Evolutionary conservation across 1,140 invertebrate species (phyloP).

Genomic region (Procambarus clarkii): DNA sequence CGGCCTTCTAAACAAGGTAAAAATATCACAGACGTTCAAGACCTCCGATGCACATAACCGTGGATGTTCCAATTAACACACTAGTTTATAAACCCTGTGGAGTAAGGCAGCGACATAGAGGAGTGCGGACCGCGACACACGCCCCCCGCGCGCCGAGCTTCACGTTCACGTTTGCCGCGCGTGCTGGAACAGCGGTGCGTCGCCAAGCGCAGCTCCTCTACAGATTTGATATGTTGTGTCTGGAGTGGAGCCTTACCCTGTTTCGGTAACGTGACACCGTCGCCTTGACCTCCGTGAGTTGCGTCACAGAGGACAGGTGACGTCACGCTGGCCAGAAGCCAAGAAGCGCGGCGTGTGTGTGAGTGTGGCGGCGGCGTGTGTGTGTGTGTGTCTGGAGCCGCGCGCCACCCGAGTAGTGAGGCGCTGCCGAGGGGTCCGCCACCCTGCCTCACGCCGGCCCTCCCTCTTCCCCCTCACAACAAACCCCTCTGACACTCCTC

Average conservation of each 20-base stretch:
- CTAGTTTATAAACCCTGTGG: background rate
- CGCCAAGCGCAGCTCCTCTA: slow-evolving; percentile 3
- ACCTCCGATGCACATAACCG: background rate
- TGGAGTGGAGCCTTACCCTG: slow-evolving; percentile 2
- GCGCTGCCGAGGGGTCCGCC: background rate
- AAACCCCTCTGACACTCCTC: slow-evolving; percentile 18
- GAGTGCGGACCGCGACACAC: background rate
- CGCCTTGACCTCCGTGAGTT: slow-evolving; percentile 45
- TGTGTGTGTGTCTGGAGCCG: slow-evolving; percentile 51
- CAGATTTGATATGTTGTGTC: slow-evolving; percentile 16
- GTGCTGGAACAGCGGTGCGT: slow-evolving; percentile 19
- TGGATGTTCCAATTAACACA: background rate
- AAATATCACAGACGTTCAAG: slow-evolving; percentile 10
- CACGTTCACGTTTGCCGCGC: slow-evolving; percentile 11
- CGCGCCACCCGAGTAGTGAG: slow-evolving; percentile 30
- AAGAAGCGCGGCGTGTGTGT: slow-evolving; percentile 33
- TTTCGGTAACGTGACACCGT: slow-evolving; percentile 12
- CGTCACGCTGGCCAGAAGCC: slow-evolving; percentile 48
- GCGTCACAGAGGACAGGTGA: slow-evolving; percentile 50
- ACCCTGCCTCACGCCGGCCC: slow-evolving; percentile 18
- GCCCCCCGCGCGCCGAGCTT: slow-evolving; percentile 7
- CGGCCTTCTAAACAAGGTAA: background rate
- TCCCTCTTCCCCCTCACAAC: slow-evolving; percentile 11
- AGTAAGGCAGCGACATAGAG: background rate
- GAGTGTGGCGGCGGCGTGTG: slow-evolving; percentile 29